Conservation (phyloP, 2,888 invertebrate species). For the Bombylius discolor region DNA sequence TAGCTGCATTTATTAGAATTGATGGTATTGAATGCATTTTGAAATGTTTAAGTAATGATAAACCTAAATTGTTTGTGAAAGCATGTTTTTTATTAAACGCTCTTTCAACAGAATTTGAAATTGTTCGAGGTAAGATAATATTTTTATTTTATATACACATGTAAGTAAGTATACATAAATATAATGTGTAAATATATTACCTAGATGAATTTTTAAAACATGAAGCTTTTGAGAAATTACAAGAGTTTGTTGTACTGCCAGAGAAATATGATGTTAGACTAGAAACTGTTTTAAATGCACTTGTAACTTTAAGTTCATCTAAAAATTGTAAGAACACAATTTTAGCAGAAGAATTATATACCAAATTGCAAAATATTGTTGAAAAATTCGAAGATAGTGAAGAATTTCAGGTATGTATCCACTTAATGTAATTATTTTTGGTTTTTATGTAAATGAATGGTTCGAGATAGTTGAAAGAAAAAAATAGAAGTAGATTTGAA, state of each 20-base stretch:
- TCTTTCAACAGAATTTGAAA: conserved; percentile 41
- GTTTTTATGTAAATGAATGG: too few relatives aligned
- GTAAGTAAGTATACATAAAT: not conserved
- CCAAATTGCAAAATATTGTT: conserved; percentile 4
- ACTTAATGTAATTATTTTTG: too few relatives aligned
- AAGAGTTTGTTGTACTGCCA: conserved; percentile 11
- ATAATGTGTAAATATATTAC: not conserved
- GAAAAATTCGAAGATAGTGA: conserved; percentile 9
- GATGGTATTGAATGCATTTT: conserved; percentile 55
- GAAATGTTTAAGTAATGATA: conserved; percentile 44
- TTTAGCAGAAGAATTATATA: not conserved
- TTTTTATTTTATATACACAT: too few relatives aligned
- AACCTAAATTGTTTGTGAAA: conserved; percentile 50
- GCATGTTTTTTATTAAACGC: conserved; percentile 56
- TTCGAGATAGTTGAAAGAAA: too few relatives aligned
- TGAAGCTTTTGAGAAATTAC: conserved; percentile 15
- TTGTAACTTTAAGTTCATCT: conserved; percentile 14
- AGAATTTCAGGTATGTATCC: conserved; percentile 16
- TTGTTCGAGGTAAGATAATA: conserved; percentile 42
- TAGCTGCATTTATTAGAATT: conserved; percentile 45
- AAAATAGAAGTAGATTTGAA: too few relatives aligned
- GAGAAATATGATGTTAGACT: conserved; percentile 16
- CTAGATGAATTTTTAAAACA: conserved; percentile 19
- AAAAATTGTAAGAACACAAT: conserved; percentile 5
- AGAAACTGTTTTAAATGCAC: conserved; percentile 20